Evolutionary conservation across 2,113 vertebrate genomes (phyloP), one percentile per base, ranked within the genome.

Genomic region (Nyctibius bracteatus): DNA sequence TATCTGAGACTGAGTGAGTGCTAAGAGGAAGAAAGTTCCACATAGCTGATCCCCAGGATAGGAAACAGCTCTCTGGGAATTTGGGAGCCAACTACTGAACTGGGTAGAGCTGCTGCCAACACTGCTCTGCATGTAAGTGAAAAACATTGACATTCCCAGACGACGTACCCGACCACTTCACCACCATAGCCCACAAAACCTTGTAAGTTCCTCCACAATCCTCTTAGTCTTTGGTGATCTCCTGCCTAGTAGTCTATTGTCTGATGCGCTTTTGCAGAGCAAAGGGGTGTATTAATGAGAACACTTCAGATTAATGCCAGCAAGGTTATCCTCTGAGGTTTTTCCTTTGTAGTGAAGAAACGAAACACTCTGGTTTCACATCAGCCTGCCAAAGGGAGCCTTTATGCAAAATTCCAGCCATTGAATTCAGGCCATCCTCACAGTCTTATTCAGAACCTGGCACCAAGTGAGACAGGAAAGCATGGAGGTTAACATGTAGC

Each of bases 1-100:
- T 21, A 67, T 6, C n/a, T 30, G 35, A 79, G 51, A 22, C 12
- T 31, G 28, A 70, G 24, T 0, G 0, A 79, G 31, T 1, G 2
- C 78, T 39, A 73, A 83, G 20, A 61, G 39, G 17, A 75, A 79
- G 52, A 71, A 58, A 71, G 5, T 43, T 87, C 68, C 46, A 14
- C 16, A 35, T 2, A 65, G 20, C 17, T 66, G 41, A 75, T 75
- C 23, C 30, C n/a, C 8, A 73, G 31, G 37, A 54, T 2, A 74
- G 43, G 24, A 90, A 81, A 86, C 8, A 59, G 22, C 2, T 8
- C 9, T 62, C 63, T 61, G 7, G 11, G 14, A 88, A 72, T 75
- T 6, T 43, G 33, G 27, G 43, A 91, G 25, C 11, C 51, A 86
- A 4, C 11, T 41, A 52, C 28, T 2, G 4, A 49, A 16, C n/a